Conservation (phyloP, 2,113 vertebrate genomes). For the Cepphus grylle region DNA sequence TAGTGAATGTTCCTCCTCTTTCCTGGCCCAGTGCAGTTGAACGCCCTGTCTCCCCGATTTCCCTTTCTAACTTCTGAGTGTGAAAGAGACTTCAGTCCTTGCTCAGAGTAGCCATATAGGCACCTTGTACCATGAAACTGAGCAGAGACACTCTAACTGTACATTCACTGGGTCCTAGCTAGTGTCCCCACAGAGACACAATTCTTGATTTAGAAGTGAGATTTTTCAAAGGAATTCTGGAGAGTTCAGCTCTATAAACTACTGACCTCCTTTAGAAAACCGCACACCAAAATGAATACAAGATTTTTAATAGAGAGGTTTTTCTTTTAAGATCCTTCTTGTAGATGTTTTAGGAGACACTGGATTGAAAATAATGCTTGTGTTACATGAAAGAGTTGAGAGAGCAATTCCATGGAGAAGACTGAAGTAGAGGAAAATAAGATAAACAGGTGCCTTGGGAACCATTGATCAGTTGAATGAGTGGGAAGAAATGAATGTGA, state of each 20-base stretch:
- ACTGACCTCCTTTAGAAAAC: neutral
- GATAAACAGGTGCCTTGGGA: neutral
- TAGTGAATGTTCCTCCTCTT: neutral
- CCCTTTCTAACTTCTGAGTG: neutral
- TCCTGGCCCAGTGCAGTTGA: neutral
- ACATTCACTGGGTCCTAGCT: neutral
- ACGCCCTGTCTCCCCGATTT: neutral
- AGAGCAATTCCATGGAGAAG: neutral
- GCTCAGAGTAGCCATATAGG: neutral
- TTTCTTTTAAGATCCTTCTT: neutral
- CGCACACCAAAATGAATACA: neutral
- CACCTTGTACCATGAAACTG: neutral
- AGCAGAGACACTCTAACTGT: neutral
- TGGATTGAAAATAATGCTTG: neutral
- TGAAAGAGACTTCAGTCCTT: neutral
- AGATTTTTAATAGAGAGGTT: neutral
- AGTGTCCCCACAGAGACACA: neutral
- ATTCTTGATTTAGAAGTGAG: neutral
- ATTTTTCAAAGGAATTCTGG: neutral
- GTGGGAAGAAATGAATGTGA: neutral
- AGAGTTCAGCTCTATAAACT: neutral
- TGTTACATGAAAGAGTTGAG: neutral
- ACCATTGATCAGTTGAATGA: neutral
- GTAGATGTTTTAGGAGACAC: neutral
- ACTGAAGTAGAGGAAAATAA: neutral